Conservation (phyloP, 2,113 vertebrate species). For the Anarhynchus alexandrinus region DNA sequence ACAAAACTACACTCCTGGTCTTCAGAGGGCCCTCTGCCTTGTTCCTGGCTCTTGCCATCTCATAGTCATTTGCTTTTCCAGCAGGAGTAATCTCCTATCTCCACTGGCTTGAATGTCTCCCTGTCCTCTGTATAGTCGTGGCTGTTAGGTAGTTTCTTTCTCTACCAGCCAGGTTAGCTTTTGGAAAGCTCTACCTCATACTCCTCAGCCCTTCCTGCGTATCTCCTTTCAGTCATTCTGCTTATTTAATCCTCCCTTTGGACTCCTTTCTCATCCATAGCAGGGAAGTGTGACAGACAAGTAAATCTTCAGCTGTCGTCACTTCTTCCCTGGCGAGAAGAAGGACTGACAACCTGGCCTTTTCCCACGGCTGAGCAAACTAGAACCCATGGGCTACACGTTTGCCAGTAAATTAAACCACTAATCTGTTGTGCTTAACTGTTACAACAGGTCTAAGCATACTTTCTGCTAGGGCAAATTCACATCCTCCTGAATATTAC, state of each 20-base stretch:
- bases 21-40: neutral
- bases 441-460: neutral
- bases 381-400: neutral
- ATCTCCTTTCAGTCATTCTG: neutral
- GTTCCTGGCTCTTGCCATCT: neutral
- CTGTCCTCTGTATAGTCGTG: neutral
- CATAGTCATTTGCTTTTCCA: neutral
- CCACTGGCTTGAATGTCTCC: neutral
- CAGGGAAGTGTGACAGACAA: constrained; percentile 29
- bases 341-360: neutral
- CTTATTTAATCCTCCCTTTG: constrained; percentile 8
- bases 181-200: neutral
- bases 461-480: neutral
- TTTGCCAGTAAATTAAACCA: constrained; percentile 4
- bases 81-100: neutral
- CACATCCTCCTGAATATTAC: neutral
- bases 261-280: neutral
- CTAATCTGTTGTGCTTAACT: neutral
- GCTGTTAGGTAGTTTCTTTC: neutral
- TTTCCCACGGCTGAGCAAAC: constrained; percentile 18
- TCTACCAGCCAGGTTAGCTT: neutral
- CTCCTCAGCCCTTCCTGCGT: neutral
- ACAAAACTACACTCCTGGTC: neutral
- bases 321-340: neutral
- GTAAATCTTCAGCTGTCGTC: constrained; percentile 19